phyloP scores from a whole-genome alignment of 2,113 vertebrate species.

The Danionella cerebrum region DNA sequence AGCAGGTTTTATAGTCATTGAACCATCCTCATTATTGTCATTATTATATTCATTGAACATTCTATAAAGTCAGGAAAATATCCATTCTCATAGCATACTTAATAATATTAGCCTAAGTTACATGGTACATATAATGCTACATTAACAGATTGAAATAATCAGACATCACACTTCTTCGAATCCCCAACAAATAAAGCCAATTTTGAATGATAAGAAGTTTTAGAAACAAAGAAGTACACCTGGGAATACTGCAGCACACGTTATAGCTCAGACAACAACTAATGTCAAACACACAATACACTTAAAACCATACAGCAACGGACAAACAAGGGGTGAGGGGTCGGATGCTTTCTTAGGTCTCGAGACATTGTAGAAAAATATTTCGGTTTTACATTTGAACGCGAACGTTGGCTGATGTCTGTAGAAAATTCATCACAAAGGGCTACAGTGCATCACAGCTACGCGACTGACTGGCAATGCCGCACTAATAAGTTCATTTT shows the following conservation, averaged over 20 bases:
- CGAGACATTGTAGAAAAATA: conserved; percentile 57
- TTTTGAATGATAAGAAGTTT: conserved; percentile 66
- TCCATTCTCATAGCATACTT: conserved; percentile 97
- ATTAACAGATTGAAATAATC: conserved; percentile 75
- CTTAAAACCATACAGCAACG: conserved; percentile 82
- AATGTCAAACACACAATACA: conserved; percentile 81
- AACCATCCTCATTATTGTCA: conserved; percentile 63
- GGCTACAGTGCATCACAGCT: conserved; percentile 29
- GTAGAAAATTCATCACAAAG: conserved; percentile 29
- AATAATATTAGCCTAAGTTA: conserved; percentile 90
- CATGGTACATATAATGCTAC: conserved; percentile 87
- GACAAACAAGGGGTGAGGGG: conserved; percentile 68
- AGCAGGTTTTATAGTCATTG: conserved; percentile 90
- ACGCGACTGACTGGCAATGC: conserved; percentile 12
- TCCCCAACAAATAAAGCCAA: conserved; percentile 64
- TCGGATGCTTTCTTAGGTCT: conserved; percentile 67
- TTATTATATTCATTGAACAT: conserved; percentile 87
- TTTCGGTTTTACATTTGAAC: conserved; percentile 36
- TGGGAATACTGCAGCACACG: conserved; percentile 88
- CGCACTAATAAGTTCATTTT: neutral
- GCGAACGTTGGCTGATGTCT: conserved; percentile 37
- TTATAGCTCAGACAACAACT: conserved; percentile 83
- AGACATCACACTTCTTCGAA: conserved; percentile 62
- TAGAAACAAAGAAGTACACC: conserved; percentile 74
- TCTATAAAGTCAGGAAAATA: conserved; percentile 98